Base-by-base conservation (phyloP, 2,888 invertebrate genomes). In the Mesoligia furuncula region DNA sequence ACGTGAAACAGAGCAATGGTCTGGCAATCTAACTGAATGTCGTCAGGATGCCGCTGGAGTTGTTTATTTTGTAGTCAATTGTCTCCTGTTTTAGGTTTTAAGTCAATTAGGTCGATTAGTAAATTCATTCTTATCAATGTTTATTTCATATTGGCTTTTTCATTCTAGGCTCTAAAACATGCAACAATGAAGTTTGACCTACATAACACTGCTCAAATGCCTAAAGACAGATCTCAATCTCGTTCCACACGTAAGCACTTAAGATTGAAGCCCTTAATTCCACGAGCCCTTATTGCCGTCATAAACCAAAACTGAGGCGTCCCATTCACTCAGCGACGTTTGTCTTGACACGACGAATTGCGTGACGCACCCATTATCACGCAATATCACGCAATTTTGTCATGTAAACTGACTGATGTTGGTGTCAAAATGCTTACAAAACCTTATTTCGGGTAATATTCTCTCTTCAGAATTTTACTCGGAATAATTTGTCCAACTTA, bases 301-400 rank as follows among this genome's bases (percentile, higher is more conserved):
- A 71, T 86, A 83, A 86, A 85, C 64, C 42, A 83, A 79, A 83
- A 74, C 80, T 73, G 70, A 83, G 61, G 86, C 70, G 84, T 57
- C 74, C 71, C 61, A 85, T 85, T 80, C 74, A 73, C 77, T 77
- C 31, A 61, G 57, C 36, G 73, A 64, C 64, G 80, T 83, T 80
- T 86, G 77, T 83, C 82, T 82, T 61, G 77, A 69, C 85, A 77
- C 73, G 61, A 54, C 11, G 74, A 75, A 81, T 85, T 27, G 82
- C 79, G 85, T 85, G 85, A 84, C 85, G 78, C 31, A 59, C 54
- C 54, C 75, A 62, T 73, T 75, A 79, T 75, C 83, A 84, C 75
- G 79, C 83, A 73, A 75, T 84, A 75, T 73, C 83, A 84, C 83
- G 85, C 74, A 64, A 75, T 84, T 75, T 82, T 67, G 66, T 75